phyloP scores from a whole-genome alignment of 2,797 vertebrate genomes.

The Danionella dracula region DNA sequence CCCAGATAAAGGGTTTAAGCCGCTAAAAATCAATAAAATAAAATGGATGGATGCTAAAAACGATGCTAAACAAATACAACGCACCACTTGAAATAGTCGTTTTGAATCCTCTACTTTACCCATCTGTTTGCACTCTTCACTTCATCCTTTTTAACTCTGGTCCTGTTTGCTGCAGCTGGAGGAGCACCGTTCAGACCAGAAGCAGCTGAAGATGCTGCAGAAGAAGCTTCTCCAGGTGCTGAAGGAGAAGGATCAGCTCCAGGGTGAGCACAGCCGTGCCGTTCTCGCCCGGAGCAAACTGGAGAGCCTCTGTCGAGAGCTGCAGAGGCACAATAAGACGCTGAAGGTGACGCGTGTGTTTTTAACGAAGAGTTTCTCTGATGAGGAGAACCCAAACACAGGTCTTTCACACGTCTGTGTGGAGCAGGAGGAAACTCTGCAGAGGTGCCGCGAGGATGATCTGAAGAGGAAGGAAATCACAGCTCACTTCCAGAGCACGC shows the following conservation, averaged over 20 bases:
- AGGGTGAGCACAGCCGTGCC: constrained; percentile 91
- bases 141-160: no score
- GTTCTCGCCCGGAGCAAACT: constrained; percentile 94
- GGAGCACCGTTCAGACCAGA: constrained; percentile 89
- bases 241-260: constrained; percentile 96
- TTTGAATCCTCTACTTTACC: no score
- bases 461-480: constrained; percentile 98
- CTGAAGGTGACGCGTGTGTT: constrained; percentile 91
- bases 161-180: constrained; percentile 72
- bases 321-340: constrained; percentile 98
- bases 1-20: no score
- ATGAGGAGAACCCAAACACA: background rate
- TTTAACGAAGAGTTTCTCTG: no score
- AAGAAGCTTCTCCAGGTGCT: constrained; percentile 84
- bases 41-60: no score
- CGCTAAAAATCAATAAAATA: no score
- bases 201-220: constrained; percentile 86
- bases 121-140: no score
- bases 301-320: constrained; percentile 90
- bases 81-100: no score
- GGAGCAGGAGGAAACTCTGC: constrained; percentile 89
- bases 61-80: no score
- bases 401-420: background rate
- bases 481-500: constrained; percentile 91
- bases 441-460: constrained; percentile 91